Evolutionary conservation across 2,797 vertebrate genomes (phyloP).

Genomic region (Silurus aristotelis): DNA sequence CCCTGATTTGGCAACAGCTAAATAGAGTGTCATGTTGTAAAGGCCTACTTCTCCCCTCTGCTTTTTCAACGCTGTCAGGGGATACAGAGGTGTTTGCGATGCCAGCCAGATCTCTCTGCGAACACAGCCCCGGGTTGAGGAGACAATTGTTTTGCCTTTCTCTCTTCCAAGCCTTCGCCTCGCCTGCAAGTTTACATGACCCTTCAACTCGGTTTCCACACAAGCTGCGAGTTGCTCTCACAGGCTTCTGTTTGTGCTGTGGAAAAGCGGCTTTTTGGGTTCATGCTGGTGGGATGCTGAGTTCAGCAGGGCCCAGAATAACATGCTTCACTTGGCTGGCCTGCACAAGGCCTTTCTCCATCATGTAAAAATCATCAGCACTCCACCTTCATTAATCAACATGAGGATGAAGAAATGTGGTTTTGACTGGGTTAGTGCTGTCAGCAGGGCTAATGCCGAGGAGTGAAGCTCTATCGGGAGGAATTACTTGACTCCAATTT

Average conservation of each 20-base stretch:
- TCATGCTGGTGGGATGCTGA: constrained; percentile 68
- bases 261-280: constrained; percentile 69
- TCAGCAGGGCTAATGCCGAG: constrained; percentile 64
- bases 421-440: constrained; percentile 61
- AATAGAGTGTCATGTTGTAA: constrained; percentile 56
- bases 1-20: constrained; percentile 54
- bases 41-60: constrained; percentile 54
- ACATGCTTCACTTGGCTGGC: constrained; percentile 61
- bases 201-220: constrained; percentile 70
- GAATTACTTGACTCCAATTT: constrained; percentile 53
- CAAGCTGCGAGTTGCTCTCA: constrained; percentile 69
- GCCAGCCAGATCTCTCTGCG: constrained; percentile 51
- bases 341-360: constrained; percentile 55
- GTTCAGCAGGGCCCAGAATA: constrained; percentile 69
- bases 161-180: constrained; percentile 65
- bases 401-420: constrained; percentile 63
- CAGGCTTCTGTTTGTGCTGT: constrained; percentile 65
- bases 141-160: constrained; percentile 69
- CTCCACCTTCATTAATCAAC: constrained; percentile 64
- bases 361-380: constrained; percentile 68
- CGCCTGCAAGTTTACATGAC: constrained; percentile 76
- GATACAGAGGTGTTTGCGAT: constrained; percentile 56
- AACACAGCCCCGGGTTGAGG: constrained; percentile 68
- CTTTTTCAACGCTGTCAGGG: constrained; percentile 59
- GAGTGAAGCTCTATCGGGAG: constrained; percentile 61